phyloP scores from a whole-genome alignment of 2,113 vertebrate species.

The Mesoclemmys tuberculata region DNA sequence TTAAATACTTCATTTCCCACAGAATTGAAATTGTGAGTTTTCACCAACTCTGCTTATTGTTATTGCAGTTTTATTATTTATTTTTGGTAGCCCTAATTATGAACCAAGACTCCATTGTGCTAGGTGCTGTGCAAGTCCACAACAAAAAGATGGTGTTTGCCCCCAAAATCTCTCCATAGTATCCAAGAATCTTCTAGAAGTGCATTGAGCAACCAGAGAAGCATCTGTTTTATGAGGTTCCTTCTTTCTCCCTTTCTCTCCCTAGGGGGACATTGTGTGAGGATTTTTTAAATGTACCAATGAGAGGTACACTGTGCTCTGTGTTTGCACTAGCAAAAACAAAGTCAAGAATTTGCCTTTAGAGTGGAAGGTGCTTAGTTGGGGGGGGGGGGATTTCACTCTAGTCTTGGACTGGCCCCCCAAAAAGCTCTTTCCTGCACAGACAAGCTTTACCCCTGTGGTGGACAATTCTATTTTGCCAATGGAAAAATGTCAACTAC shows the following conservation, averaged over 20 bases:
- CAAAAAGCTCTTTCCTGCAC: fast-evolving
- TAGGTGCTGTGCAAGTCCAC: background rate
- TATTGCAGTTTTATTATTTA: background rate
- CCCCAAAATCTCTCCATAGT: background rate
- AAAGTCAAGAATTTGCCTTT: background rate
- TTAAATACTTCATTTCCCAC: background rate
- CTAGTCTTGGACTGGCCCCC: fast-evolving
- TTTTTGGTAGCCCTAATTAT: background rate
- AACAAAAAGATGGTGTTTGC: background rate
- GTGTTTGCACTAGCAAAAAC: fast-evolving
- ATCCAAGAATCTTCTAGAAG: background rate
- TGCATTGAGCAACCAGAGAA: background rate
- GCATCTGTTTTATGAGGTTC: background rate
- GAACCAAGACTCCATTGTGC: background rate
- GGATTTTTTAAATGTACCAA: background rate
- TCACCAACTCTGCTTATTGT: background rate
- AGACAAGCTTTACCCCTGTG: fast-evolving
- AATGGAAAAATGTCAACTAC: background rate
- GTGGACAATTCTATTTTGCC: background rate
- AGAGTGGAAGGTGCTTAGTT: background rate
- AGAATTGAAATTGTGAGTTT: background rate
- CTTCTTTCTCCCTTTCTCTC: background rate
- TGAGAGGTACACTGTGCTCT: background rate
- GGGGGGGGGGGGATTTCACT: background rate
- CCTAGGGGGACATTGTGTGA: background rate